Percentiles rank a stretch among this genome's conserved stretches.
phyloP scores from a whole-genome alignment of 1,140 invertebrate genomes.

The Dreissena polymorpha region DNA sequence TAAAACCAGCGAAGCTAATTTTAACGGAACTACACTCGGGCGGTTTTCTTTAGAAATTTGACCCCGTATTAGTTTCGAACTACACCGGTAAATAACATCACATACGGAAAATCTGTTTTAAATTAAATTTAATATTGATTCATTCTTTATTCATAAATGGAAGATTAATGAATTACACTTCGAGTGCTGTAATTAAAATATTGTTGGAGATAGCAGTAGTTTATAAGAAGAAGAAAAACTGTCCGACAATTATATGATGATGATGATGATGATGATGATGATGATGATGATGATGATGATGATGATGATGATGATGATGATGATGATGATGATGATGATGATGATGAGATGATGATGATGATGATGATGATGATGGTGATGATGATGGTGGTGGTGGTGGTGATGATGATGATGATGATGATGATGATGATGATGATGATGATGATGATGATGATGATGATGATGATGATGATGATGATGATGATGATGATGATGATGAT shows the following conservation, averaged over 20 bases:
- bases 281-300: not conserved
- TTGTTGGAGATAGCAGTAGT: no score
- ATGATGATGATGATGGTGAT: not conserved
- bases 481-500: slow-evolving; percentile 12
- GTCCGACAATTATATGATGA: no score
- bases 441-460: slow-evolving; percentile 1
- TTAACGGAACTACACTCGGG: slow-evolving; percentile 11
- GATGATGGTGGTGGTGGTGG: not conserved
- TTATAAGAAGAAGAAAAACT: no score
- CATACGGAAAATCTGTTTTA: not conserved
- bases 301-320: slow-evolving; percentile 12
- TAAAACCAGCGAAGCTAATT: slow-evolving; percentile 37
- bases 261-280: not conserved
- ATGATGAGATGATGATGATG: not conserved
- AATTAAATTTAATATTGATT: no score
- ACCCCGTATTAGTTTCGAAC: not conserved
- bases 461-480: not conserved
- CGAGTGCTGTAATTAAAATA: no score
- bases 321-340: not conserved
- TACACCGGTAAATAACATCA: not conserved
- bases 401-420: slow-evolving; percentile 4
- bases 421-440: not conserved
- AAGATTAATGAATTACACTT: no score
- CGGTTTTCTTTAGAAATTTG: not conserved
- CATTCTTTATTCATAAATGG: no score